Percentiles rank a stretch among this genome's conserved stretches.
Conservation (phyloP, 2,888 invertebrate species). For the Heteromyza rotundicornis region DNA sequence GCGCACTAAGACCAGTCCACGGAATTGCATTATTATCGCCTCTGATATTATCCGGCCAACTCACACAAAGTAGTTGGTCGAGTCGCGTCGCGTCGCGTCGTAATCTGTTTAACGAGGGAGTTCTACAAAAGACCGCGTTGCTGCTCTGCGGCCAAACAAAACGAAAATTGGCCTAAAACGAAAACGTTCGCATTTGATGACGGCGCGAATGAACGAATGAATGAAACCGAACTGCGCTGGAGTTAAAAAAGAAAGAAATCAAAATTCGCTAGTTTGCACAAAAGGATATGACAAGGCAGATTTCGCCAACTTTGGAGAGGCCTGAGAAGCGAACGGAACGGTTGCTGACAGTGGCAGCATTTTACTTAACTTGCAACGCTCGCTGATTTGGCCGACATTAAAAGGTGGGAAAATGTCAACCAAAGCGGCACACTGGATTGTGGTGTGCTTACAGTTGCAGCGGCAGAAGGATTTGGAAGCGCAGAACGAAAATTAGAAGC, state of each 20-base stretch:
- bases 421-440: conserved; percentile 29
- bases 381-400: conserved; percentile 49
- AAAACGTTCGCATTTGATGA: conserved; percentile 11
- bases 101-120: conserved; percentile 62
- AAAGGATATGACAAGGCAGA: neutral
- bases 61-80: conserved; percentile 43
- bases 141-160: neutral
- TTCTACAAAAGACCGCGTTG: conserved; percentile 51
- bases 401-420: conserved; percentile 62
- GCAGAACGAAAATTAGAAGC: too few species aligned
- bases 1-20: conserved; percentile 11
- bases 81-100: conserved; percentile 33
- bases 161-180: too few species aligned
- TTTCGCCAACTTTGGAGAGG: conserved; percentile 6
- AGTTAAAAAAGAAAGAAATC: neutral
- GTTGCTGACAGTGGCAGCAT: conserved; percentile 6
- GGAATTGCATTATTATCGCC: conserved; percentile 55
- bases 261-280: neutral
- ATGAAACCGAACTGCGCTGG: conserved; percentile 29
- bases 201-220: conserved; percentile 29
- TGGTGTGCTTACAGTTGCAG: neutral
- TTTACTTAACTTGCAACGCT: conserved; percentile 32
- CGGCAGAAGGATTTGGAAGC: too few species aligned
- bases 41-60: conserved; percentile 27
- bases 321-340: conserved; percentile 25